Evolutionary conservation across 2,113 vertebrate genomes (phyloP).

Genomic region (Anas platyrhynchos): DNA sequence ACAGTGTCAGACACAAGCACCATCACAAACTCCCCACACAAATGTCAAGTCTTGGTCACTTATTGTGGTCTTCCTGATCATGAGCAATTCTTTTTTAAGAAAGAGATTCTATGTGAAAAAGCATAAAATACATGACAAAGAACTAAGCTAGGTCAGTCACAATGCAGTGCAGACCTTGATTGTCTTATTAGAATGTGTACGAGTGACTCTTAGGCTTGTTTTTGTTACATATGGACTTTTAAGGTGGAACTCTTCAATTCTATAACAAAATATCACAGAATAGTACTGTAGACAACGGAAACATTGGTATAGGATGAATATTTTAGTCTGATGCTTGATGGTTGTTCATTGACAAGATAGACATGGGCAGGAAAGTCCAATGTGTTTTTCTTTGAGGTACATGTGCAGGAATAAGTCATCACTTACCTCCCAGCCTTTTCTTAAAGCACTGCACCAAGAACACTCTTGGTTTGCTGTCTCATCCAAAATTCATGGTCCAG

Average conservation of each 20-base stretch:
- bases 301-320: not conserved
- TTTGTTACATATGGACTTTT: not conserved
- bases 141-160: not conserved
- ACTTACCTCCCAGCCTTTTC: not conserved
- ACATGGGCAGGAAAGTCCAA: not conserved
- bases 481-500: not conserved
- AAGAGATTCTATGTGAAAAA: not conserved
- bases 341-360: not conserved
- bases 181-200: not conserved
- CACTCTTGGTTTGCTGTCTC: not conserved
- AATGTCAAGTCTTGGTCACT: not conserved
- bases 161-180: not conserved
- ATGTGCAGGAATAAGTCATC: not conserved
- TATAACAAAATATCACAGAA: too few relatives aligned
- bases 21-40: not conserved
- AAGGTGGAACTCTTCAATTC: not conserved
- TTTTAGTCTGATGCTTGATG: not conserved
- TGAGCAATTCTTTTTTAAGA: not conserved
- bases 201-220: not conserved
- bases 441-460: not conserved
- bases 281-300: not conserved
- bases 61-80: not conserved
- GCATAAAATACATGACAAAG: not conserved
- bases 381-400: not conserved
- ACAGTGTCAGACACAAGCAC: not conserved